Evolutionary conservation across 2,113 vertebrate species (phyloP), one percentile per base, ranked within the genome.

Genomic region (Amazona guildingii): DNA sequence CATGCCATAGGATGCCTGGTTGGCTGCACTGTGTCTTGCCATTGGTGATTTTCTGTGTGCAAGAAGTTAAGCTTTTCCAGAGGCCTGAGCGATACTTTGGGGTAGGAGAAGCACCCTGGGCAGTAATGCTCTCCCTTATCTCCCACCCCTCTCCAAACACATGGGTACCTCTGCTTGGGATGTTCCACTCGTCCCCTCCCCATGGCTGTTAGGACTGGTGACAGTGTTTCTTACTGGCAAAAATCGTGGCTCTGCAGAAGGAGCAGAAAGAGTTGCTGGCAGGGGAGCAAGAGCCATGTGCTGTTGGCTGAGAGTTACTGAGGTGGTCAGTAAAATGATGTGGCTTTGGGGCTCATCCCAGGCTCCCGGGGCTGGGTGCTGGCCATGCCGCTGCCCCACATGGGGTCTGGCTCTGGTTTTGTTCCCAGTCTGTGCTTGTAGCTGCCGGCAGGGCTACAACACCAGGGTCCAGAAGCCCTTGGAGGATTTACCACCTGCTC

Each of bases 331-430:
- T 41, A 31, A 83, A 73, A 61, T 20, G 9, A 29, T n/a, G 63
- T 37, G 67, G 28, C 72, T 83, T 9, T 54, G 28, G 37, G 66
- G 27, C 55, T 67, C 2, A 1, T 43, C 41, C 62, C 67, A 49
- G n/a, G 46, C 29, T 55, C 19, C 27, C 13, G 18, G 39, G 43
- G 17, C 62, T 1, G 0, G 18, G 3, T 46, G 19, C 27, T 86
- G 68, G 23, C 69, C 0, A 0, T 84, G 49, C 25, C 39, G 4
- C 76, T 76, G 72, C 27, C n/a, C 15, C 0, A 0, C 3, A 0
- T 11, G 61, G 41, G n/a, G 4, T 49, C 57, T 43, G 61, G 27
- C 35, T 61, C 78, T 75, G 46, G 5, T 70, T 85, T 39, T 63
- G 51, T n/a, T 70, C 70, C 39, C 44, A 25, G 20, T 80, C 55